phyloP scores from a whole-genome alignment of 2,113 vertebrate species.

The Melozone crissalis region DNA sequence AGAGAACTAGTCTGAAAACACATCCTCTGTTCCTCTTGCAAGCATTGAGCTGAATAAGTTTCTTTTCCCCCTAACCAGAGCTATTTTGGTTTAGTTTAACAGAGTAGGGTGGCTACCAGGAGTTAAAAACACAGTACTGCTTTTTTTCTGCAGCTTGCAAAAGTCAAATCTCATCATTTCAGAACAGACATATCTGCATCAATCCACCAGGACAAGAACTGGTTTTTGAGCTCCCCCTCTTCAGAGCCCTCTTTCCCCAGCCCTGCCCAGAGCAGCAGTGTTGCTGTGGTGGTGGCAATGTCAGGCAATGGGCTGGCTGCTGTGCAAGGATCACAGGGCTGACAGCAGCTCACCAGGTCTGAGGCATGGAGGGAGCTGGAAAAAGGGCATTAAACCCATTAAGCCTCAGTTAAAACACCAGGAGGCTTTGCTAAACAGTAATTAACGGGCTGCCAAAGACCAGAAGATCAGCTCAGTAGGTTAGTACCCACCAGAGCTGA shows the following conservation, averaged over 20 bases:
- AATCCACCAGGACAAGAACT: neutral
- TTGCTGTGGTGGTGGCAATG: neutral
- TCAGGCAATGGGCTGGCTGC: neutral
- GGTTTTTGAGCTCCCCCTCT: neutral
- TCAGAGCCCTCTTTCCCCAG: neutral
- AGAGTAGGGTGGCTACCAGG: neutral
- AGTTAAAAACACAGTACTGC: rapidly evolving
- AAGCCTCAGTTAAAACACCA: neutral
- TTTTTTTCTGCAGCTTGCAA: neutral
- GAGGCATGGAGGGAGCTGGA: neutral
- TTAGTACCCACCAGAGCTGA: neutral
- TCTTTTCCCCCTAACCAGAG: rapidly evolving
- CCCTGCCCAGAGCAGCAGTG: neutral
- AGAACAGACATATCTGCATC: neutral
- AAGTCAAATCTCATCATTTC: neutral
- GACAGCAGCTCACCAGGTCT: neutral
- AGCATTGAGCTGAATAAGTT: neutral
- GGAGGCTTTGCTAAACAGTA: neutral
- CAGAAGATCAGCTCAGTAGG: neutral
- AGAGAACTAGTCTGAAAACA: neutral
- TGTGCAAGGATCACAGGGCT: neutral
- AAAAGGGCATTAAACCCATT: neutral
- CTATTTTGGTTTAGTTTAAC: neutral
- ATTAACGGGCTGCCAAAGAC: neutral
- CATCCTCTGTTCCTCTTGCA: neutral